These are phyloP conservation scores for Dicrostonyx torquatus DNA, from an alignment of 2,797 vertebrate genomes.

Conservation along the genomic window DNA sequence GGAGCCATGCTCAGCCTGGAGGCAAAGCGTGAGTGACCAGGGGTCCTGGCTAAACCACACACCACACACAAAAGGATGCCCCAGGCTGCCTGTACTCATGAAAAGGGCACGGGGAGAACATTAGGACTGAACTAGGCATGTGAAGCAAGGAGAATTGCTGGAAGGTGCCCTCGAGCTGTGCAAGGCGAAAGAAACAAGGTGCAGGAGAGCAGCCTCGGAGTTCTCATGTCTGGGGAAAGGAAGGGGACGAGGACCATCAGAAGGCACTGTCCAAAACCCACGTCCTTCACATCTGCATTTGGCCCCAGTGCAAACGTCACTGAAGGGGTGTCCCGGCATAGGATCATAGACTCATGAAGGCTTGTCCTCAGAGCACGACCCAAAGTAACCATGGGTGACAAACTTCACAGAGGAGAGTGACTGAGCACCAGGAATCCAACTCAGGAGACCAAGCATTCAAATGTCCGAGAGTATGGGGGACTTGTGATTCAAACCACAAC, in stretches of 20 bases:
- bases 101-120: background rate
- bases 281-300: background rate
- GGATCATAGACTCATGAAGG: background rate
- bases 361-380: background rate
- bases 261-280: background rate
- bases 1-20: background rate
- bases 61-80: background rate
- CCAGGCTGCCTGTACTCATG: background rate
- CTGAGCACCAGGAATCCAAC: background rate
- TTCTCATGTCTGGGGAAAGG: background rate
- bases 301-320: background rate
- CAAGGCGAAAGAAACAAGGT: background rate
- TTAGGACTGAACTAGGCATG: background rate
- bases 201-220: background rate
- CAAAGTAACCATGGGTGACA: background rate
- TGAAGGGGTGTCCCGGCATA: background rate
- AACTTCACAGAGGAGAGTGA: background rate
- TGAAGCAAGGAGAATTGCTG: background rate
- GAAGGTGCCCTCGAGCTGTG: background rate
- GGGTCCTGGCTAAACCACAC: background rate
- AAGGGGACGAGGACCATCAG: background rate
- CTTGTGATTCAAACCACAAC: background rate
- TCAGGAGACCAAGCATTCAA: background rate
- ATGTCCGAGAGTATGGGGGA: background rate
- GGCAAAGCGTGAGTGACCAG: fast-evolving